Evolutionary conservation across 2,888 invertebrate genomes (phyloP).

Genomic region (Pseudoips prasinana): DNA sequence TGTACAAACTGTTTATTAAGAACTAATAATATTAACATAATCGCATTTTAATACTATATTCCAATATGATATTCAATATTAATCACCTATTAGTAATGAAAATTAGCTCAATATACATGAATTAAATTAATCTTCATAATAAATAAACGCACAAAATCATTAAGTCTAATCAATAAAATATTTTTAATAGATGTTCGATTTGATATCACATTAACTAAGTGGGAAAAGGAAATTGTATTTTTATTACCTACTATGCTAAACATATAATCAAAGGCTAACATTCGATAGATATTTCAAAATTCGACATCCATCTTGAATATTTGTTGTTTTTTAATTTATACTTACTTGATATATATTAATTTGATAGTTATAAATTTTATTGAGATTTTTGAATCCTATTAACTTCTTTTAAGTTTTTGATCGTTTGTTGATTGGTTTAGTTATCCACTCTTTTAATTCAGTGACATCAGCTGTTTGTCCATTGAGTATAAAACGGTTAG

Average conservation of each 20-base stretch:
- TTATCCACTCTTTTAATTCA: no score
- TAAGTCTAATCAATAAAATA: conserved; percentile 61
- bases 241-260: conserved; percentile 36
- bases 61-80: conserved; percentile 72
- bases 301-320: conserved; percentile 23
- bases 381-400: conserved; percentile 23
- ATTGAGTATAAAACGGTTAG: no score
- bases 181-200: conserved; percentile 46
- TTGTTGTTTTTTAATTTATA: conserved; percentile 23
- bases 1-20: conserved; percentile 74
- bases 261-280: no score
- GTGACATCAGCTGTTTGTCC: no score
- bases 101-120: conserved; percentile 68
- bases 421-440: conserved; percentile 8
- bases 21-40: conserved; percentile 80
- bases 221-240: conserved; percentile 50
- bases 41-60: conserved; percentile 66
- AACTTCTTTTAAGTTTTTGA: conserved; percentile 17
- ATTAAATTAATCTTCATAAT: conserved; percentile 55
- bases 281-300: conserved; percentile 41
- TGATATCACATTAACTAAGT: conserved; percentile 48
- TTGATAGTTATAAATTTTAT: conserved; percentile 33
- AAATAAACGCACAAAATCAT: conserved; percentile 59
- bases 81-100: conserved; percentile 69
- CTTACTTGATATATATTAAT: conserved; percentile 24